These are phyloP conservation scores for Drosophila navojoa DNA, from an alignment of 1,140 invertebrate species.

Conservation along the genomic window DNA sequence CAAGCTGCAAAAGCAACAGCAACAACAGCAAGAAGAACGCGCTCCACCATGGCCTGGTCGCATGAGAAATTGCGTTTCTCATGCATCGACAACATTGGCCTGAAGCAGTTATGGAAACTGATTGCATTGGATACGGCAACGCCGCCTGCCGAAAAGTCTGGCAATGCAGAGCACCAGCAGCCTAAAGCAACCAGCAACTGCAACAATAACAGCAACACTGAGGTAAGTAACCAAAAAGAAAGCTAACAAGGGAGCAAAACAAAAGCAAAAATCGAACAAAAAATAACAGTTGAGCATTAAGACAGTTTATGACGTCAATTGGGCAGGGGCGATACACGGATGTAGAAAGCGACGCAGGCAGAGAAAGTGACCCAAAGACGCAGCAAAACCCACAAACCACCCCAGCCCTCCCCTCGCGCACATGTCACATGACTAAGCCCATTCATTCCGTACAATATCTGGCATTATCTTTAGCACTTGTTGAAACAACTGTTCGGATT, in stretches of 20 bases:
- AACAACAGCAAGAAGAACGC: slow-evolving; percentile 38
- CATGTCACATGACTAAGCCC: slow-evolving; percentile 10
- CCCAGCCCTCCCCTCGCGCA: not conserved
- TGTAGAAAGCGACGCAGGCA: slow-evolving; percentile 68
- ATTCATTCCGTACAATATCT: slow-evolving; percentile 6
- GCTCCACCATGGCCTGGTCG: slow-evolving; percentile 78
- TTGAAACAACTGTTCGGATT: slow-evolving; percentile 72
- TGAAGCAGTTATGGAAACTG: slow-evolving; percentile 80
- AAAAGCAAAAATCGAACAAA: slow-evolving; percentile 8
- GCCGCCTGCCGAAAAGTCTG: slow-evolving; percentile 47
- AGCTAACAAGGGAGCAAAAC: slow-evolving; percentile 57
- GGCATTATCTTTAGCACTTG: slow-evolving; percentile 34
- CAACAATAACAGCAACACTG: slow-evolving; percentile 58
- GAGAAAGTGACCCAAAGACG: slow-evolving; percentile 68
- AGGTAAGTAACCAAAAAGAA: slow-evolving; percentile 66
- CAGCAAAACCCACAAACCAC: not conserved
- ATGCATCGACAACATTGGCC: slow-evolving; percentile 81
- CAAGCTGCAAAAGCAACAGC: slow-evolving; percentile 39
- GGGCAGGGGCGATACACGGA: slow-evolving; percentile 60
- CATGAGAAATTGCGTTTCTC: slow-evolving; percentile 82
- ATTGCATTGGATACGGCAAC: slow-evolving; percentile 77
- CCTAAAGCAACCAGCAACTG: slow-evolving; percentile 44
- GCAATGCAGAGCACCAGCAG: slow-evolving; percentile 47
- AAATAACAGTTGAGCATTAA: slow-evolving; percentile 2
- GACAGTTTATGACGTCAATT: slow-evolving; percentile 65